phyloP scores from a whole-genome alignment of 2,113 vertebrate species.

The Natator depressus region DNA sequence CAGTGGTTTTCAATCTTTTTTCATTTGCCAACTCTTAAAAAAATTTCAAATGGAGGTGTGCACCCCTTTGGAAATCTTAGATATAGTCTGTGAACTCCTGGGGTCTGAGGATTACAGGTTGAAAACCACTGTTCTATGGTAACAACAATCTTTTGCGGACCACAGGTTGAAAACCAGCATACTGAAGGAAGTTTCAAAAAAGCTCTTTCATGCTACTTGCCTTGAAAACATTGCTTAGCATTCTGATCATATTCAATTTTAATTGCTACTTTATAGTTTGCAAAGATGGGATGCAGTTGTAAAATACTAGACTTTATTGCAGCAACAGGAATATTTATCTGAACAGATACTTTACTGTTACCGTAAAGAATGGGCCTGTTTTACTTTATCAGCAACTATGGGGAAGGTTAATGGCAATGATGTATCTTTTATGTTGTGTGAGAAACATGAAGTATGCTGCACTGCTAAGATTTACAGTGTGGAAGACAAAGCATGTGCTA shows the following conservation, averaged over 20 bases:
- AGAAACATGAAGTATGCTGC: conserved; percentile 68
- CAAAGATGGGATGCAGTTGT: conserved; percentile 48
- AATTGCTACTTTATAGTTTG: conserved; percentile 59
- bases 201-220: not conserved
- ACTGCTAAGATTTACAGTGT: conserved; percentile 67
- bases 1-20: not conserved
- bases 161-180: not conserved
- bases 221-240: conserved; percentile 42
- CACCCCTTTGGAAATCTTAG: not conserved
- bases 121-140: not conserved
- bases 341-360: conserved; percentile 74
- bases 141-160: too few relatives aligned
- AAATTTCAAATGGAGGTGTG: not conserved
- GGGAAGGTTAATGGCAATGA: conserved; percentile 78
- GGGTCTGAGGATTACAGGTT: not conserved
- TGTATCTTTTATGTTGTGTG: conserved; percentile 72
- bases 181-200: conserved; percentile 24
- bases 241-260: conserved; percentile 60
- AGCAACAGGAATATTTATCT: conserved; percentile 75
- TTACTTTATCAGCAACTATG: conserved; percentile 80
- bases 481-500: conserved; percentile 67
- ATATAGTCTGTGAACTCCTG: not conserved
- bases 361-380: conserved; percentile 77
- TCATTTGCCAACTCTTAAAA: not conserved
- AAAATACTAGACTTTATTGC: conserved; percentile 71